These are phyloP conservation scores for Muscidifurax raptorellus DNA, from an alignment of 1,140 invertebrate species.

Conservation along the genomic window DNA sequence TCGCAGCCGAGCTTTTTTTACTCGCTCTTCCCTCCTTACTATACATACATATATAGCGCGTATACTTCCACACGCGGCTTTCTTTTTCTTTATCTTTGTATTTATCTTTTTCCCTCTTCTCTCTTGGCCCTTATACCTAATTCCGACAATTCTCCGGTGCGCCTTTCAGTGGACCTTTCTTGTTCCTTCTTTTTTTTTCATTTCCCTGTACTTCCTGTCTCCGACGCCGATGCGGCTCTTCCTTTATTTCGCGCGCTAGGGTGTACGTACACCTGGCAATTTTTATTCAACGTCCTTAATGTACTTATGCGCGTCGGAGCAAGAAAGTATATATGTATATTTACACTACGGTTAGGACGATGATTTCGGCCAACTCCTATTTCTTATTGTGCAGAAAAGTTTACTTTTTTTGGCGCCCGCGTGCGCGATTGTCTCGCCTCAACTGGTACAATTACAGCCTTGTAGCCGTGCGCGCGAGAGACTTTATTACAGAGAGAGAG, in stretches of 20 bases:
- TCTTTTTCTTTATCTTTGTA: constrained; percentile 23
- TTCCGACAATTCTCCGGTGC: constrained; percentile 20
- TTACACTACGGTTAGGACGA: constrained; percentile 10
- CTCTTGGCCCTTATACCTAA: background rate
- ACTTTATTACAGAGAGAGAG: constrained; percentile 22
- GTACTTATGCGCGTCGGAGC: background rate
- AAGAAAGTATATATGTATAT: no score
- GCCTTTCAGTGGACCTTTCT: background rate
- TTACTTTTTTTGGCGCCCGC: constrained; percentile 38
- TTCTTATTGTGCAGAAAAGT: background rate
- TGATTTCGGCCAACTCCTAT: constrained; percentile 22
- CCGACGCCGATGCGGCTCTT: background rate
- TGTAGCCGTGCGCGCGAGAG: background rate
- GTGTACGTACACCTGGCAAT: background rate
- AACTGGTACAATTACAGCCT: constrained; percentile 37
- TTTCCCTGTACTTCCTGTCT: background rate
- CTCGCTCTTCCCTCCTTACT: background rate
- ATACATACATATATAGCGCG: background rate
- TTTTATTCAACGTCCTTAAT: constrained; percentile 35
- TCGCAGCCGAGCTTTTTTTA: background rate
- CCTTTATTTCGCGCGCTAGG: background rate
- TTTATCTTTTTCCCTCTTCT: constrained; percentile 28
- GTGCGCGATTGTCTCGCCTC: constrained; percentile 19
- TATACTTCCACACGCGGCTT: background rate
- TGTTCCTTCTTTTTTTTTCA: background rate